Evolutionary conservation across 2,113 vertebrate genomes (phyloP), one percentile per base, ranked within the genome.

Genomic region (Phyllostomus hastatus): DNA sequence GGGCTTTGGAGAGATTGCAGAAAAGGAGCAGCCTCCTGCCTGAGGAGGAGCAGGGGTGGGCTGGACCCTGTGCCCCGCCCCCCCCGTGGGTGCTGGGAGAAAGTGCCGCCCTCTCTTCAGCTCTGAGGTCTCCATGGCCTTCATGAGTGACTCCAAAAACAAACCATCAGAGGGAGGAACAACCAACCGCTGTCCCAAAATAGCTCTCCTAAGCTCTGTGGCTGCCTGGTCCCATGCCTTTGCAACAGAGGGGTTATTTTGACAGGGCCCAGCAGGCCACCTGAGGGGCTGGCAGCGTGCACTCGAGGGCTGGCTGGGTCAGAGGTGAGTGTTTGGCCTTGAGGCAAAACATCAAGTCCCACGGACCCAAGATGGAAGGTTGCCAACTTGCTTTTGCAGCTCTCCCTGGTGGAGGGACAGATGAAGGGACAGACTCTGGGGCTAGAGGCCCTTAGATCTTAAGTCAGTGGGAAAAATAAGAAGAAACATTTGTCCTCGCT

Each of bases 141-240:
- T 96, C 95, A 46, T 96, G 95, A 98, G 96, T 95, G 95, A 92
- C 22, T 46, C 38, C 91, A 92, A 93, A 97, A 96, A 72, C 73
- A 90, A 97, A 95, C 76, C 88, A 93, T 59, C 75, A 66, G 75
- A 81, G 54, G 82, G 95, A 92, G 80, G 92, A 95, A 96, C 50
- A 95, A 96, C 50, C 96, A 98, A 46, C 78, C 43, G 33, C 95
- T 97, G 92, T 89, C 91, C 94, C 84, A 93, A 92, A 95, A 95
- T 57, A 95, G 85, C 86, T 93, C 88, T 87, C 19, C 14, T 87
- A 93, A 96, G 75, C 96, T 19, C 4, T 4, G 46, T 14, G 79
- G 31, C 41, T 31, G 66, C 79, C 75, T 78, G 9, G 43, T 78
- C 43, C 54, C 14, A 0, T 0, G 1, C 0, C 7, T 82, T 38